Base-by-base conservation (phyloP, 1,140 invertebrate species). In the Drosophila kepulauana region DNA sequence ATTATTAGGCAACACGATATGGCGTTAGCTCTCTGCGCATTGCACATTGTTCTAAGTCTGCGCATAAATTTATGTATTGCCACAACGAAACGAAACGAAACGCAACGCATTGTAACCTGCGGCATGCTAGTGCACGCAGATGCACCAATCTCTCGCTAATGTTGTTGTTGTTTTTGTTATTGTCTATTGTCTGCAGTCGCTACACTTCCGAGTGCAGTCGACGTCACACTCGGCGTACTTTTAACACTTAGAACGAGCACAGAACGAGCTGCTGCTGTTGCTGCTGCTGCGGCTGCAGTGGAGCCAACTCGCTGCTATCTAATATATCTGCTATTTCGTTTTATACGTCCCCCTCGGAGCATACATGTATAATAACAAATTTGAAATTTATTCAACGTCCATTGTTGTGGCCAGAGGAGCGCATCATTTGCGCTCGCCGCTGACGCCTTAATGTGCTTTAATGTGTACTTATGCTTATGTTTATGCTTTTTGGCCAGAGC, bases 1-100 rank as follows among this genome's bases (percentile, higher is more conserved):
- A 91, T 91, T 91, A 89, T 89, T 89, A 80, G 78, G 75, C 86
- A 89, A 89, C 85, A 90, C 85, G 85, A 85, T 67, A 81, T 76
- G 75, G 80, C 84, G 52, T 33, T 73, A 56, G 41, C 20, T 46
- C 20, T 46, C 38, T 67, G 76, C 81, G 80, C 86, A 33, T 33
- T 54, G 67, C 78, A 78, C 77, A 81, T 90, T 91, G 85, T 91
- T 91, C 85, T 91, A 87, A 87, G 78, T 89, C 80, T 78, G 73
- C 79, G 89, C 90, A 91, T 91, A 91, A 91, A 90, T 91, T 91
- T 87, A 89, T 58, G 66, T 54, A 43, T 54, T 46, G 41, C 33
- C 54, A 57, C 54, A 57, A 57, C 41, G 41, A 43, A 43, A 13
- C 35, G 35, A 38, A 45, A 45, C 46, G 46, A 15, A 80, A 79